Conservation (phyloP, 1,140 invertebrate species). For the Drosophila punjabiensis region DNA sequence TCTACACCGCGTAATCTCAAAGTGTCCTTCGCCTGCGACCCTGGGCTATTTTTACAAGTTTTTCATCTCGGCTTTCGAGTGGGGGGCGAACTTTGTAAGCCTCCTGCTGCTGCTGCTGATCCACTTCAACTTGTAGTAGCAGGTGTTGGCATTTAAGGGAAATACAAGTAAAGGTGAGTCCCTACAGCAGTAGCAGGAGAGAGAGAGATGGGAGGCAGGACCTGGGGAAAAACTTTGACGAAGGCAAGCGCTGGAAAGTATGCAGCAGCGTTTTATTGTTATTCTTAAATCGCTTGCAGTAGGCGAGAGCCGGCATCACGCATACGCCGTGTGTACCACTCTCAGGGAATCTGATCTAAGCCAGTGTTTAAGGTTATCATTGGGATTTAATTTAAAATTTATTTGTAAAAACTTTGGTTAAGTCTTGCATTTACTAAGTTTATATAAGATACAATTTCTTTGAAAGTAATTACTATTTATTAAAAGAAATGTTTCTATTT, state of each 20-base stretch:
- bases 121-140: conserved; percentile 69
- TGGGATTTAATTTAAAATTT: neutral
- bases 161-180: conserved; percentile 29
- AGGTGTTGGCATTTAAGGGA: conserved; percentile 67
- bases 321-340: conserved; percentile 19
- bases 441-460: neutral
- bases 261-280: conserved; percentile 42
- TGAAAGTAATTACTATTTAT: neutral
- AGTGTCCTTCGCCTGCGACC: conserved; percentile 37
- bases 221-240: conserved; percentile 44
- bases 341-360: neutral
- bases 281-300: conserved; percentile 23
- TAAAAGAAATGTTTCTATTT: too few relatives aligned
- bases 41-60: conserved; percentile 58
- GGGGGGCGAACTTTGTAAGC: conserved; percentile 58
- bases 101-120: conserved; percentile 52
- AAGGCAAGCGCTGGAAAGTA: conserved; percentile 50
- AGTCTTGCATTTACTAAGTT: neutral
- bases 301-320: neutral
- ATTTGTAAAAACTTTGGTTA: too few relatives aligned
- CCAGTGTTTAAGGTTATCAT: neutral
- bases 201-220: neutral
- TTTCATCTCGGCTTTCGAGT: conserved; percentile 18
- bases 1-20: conserved; percentile 55
- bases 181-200: neutral